These are phyloP conservation scores for Oryzaephilus surinamensis DNA, from an alignment of 1,140 invertebrate genomes.

Conservation along the genomic window DNA sequence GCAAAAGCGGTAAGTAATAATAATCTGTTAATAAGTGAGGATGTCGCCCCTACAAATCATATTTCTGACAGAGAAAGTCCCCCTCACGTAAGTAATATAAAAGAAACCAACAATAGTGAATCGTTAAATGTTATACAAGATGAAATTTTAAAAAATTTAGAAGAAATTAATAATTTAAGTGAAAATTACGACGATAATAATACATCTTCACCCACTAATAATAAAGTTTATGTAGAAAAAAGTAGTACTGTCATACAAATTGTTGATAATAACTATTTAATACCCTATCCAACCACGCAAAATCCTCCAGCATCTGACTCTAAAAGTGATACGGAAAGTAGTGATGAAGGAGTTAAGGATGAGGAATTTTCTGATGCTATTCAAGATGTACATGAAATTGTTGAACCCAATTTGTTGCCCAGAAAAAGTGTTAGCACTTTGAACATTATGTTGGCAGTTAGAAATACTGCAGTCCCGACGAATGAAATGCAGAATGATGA, in stretches of 20 bases:
- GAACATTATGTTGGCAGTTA: constrained; percentile 10
- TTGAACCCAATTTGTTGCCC: not conserved
- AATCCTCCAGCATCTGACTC: constrained; percentile 3
- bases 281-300: constrained; percentile 7
- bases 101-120: constrained; percentile 15
- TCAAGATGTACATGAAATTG: constrained; percentile 22
- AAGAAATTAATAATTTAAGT: constrained; percentile 22
- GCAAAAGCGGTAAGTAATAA: constrained; percentile 28
- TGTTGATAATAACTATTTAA: constrained; percentile 17
- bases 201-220: constrained; percentile 6
- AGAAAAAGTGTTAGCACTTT: constrained; percentile 14
- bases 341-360: constrained; percentile 16
- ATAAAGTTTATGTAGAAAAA: constrained; percentile 31
- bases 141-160: constrained; percentile 23
- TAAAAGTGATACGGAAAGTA: constrained; percentile 15
- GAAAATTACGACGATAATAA: constrained; percentile 8
- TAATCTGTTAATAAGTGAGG: constrained; percentile 1
- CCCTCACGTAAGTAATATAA: constrained; percentile 13
- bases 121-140: constrained; percentile 17
- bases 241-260: constrained; percentile 34
- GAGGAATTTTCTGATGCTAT: constrained; percentile 34
- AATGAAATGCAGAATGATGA: constrained; percentile 9
- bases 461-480: not conserved
- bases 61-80: not conserved
- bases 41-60: constrained; percentile 9